A percentile compares a stretch with the other conserved stretches of the same genome.
Evolutionary conservation across 1,140 invertebrate species (phyloP).

Genomic region (Capitella teleta): DNA sequence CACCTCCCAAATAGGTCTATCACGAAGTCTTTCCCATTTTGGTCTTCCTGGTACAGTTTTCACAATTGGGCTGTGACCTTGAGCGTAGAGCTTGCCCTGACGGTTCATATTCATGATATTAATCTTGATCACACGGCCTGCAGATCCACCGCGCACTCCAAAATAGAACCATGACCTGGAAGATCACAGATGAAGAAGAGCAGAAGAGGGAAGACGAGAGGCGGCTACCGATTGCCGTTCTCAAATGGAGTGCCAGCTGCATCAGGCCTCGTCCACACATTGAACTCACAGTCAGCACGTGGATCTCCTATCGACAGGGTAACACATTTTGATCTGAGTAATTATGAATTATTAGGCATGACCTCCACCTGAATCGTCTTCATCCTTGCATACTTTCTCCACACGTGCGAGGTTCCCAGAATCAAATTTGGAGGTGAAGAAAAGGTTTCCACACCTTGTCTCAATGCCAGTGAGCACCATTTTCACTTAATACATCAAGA

Average conservation of each 20-base stretch:
- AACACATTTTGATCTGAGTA: constrained; percentile 17
- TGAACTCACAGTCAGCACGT: constrained; percentile 65
- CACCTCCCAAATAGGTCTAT: constrained; percentile 37
- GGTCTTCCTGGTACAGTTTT: constrained; percentile 45
- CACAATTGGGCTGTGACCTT: constrained; percentile 78
- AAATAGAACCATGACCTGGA: constrained; percentile 84
- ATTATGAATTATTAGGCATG: background rate
- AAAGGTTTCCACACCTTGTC: constrained; percentile 25
- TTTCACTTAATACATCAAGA: no score
- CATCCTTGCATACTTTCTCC: constrained; percentile 44
- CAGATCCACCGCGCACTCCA: constrained; percentile 55
- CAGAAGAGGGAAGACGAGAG: background rate
- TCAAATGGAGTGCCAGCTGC: constrained; percentile 77
- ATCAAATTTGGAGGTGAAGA: constrained; percentile 55
- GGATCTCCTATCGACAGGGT: constrained; percentile 29
- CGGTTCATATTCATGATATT: constrained; percentile 80
- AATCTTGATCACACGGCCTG: constrained; percentile 55
- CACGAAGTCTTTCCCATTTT: constrained; percentile 65
- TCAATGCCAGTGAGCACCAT: no score
- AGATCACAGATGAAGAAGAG: background rate
- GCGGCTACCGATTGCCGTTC: constrained; percentile 61
- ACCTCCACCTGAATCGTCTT: constrained; percentile 18
- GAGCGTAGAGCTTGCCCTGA: constrained; percentile 79
- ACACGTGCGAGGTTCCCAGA: constrained; percentile 73
- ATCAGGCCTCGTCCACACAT: constrained; percentile 81